phyloP scores from a whole-genome alignment of 2,888 invertebrate genomes.

The Cryptophagus acutangulus region DNA sequence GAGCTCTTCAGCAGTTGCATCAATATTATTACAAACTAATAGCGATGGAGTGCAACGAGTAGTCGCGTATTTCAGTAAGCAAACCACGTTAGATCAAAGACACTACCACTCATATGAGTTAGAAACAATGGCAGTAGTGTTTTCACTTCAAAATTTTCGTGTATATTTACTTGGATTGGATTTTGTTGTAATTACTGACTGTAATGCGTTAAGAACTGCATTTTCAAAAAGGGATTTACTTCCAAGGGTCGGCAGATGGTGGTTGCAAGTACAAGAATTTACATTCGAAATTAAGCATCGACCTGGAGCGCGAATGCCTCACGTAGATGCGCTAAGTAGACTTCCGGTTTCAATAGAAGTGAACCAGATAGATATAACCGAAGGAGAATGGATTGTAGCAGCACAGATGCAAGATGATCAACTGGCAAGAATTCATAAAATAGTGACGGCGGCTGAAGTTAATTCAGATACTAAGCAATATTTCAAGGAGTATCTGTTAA shows the following conservation, averaged over 20 bases:
- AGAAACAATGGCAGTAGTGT: constrained; percentile 38
- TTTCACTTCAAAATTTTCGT: constrained; percentile 34
- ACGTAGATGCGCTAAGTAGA: constrained; percentile 24
- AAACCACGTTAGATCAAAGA: constrained; percentile 33
- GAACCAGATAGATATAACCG: no score
- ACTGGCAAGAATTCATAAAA: constrained; percentile 11
- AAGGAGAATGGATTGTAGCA: constrained; percentile 21
- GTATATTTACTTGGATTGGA: constrained; percentile 32
- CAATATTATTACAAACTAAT: constrained; percentile 30
- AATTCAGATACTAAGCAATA: constrained; percentile 12
- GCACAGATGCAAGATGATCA: constrained; percentile 19
- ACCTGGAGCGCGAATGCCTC: constrained; percentile 15
- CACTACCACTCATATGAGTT: constrained; percentile 39
- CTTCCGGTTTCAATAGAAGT: constrained; percentile 17
- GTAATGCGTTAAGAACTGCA: constrained; percentile 31
- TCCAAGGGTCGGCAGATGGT: constrained; percentile 32
- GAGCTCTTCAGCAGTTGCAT: constrained; percentile 26
- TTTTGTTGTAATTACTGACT: constrained; percentile 37
- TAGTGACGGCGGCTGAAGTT: constrained; percentile 12
- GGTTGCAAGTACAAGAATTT: constrained; percentile 19
- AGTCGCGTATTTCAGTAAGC: constrained; percentile 36
- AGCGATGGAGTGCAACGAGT: constrained; percentile 25
- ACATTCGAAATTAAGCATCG: constrained; percentile 19
- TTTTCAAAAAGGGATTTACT: constrained; percentile 31
- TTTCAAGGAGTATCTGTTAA: constrained; percentile 13